Percentiles rank a stretch among this genome's conserved stretches.
Conservation (phyloP, 2,797 vertebrate species). For the Dendrocincla tyrannina region DNA sequence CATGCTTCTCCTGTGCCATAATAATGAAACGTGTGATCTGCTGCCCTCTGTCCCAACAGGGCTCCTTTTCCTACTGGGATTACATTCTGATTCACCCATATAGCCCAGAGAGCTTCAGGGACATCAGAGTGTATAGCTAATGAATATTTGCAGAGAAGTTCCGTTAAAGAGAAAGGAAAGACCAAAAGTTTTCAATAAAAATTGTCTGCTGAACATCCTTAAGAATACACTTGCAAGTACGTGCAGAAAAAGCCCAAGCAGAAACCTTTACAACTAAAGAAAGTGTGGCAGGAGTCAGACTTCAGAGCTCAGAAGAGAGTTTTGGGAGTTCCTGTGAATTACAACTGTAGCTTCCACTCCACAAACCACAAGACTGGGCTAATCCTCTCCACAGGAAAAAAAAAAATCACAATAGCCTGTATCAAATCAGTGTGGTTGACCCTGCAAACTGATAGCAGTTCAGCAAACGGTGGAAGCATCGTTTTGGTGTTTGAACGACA, state of each 20-base stretch:
- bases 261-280: not conserved
- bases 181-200: not conserved
- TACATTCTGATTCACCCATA: not conserved
- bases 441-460: not conserved
- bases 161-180: not conserved
- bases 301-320: not conserved
- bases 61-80: not conserved
- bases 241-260: not conserved
- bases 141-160: not conserved
- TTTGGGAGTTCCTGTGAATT: not conserved
- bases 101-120: not conserved
- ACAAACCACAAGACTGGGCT: not conserved
- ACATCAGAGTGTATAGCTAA: not conserved
- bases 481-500: not conserved
- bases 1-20: accelerated
- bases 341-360: not conserved
- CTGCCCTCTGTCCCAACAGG: not conserved
- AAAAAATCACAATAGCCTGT: not conserved
- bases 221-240: not conserved
- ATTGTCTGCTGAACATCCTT: not conserved
- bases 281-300: not conserved
- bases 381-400: not conserved
- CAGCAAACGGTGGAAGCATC: not conserved
- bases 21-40: not conserved
- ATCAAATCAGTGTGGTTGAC: not conserved